These are phyloP conservation scores for Drosophila pseudotalamancana DNA, from an alignment of 2,888 invertebrate genomes.

Conservation along the genomic window DNA sequence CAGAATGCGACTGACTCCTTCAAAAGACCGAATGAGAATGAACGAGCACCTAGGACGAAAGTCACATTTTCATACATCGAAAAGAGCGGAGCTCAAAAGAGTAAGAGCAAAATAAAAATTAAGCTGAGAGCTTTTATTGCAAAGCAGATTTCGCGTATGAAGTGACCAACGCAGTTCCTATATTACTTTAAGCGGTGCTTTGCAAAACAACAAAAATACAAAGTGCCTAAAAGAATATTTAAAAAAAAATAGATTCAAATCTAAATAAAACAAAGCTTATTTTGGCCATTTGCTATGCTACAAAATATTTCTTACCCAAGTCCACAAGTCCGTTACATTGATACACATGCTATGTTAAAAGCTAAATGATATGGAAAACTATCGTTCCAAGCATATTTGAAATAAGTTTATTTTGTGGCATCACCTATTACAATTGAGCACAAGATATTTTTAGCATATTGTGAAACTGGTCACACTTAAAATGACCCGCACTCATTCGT, in stretches of 20 bases:
- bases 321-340: conserved; percentile 11
- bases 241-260: background rate
- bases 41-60: conserved; percentile 67
- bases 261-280: background rate
- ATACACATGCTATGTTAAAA: background rate
- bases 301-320: conserved; percentile 2
- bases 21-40: conserved; percentile 84
- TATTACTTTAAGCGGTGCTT: conserved; percentile 26
- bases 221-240: conserved; percentile 42
- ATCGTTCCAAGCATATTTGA: background rate
- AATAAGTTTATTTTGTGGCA: too few species aligned
- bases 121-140: conserved; percentile 32
- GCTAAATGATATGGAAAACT: conserved; percentile 14
- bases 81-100: background rate
- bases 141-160: conserved; percentile 4
- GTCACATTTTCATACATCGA: conserved; percentile 24
- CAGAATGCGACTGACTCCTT: conserved; percentile 79
- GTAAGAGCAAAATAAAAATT: conserved; percentile 1
- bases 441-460: too few species aligned
- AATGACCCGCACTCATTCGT: too few species aligned
- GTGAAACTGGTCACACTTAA: too few species aligned
- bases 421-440: too few species aligned
- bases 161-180: background rate
- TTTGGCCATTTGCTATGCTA: conserved; percentile 28
- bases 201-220: background rate